Evolutionary conservation across 2,797 vertebrate species (phyloP).

Genomic region (Schizothorax lantsangensis): DNA sequence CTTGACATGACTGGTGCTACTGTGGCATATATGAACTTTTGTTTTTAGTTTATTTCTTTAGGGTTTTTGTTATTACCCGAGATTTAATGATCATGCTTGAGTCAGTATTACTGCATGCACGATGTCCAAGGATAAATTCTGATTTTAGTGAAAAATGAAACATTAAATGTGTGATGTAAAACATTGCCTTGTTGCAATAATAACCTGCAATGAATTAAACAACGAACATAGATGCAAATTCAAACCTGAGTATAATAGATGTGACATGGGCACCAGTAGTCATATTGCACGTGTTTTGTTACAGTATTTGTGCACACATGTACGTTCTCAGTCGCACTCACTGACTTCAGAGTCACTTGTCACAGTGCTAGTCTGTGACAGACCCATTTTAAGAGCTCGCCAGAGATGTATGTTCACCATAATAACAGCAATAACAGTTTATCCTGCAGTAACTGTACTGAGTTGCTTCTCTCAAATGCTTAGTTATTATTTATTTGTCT

Average conservation of each 20-base stretch:
- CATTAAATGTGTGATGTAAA: neutral
- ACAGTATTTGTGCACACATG: neutral
- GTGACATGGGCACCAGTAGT: neutral
- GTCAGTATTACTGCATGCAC: neutral
- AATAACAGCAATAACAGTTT: conserved; percentile 33
- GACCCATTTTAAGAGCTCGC: conserved; percentile 14
- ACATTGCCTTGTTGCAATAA: neutral
- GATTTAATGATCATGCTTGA: neutral
- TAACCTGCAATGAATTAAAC: neutral
- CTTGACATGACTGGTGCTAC: neutral
- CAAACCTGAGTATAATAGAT: neutral
- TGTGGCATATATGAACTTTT: neutral
- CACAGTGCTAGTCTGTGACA: neutral
- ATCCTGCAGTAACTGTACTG: conserved; percentile 7
- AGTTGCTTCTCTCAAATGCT: neutral
- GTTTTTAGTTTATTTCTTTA: neutral
- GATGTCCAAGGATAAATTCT: neutral
- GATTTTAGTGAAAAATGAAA: neutral
- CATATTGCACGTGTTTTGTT: neutral
- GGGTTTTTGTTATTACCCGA: neutral
- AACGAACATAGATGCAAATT: neutral
- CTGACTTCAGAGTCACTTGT: conserved; percentile 27
- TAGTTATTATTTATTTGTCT: neutral
- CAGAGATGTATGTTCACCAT: neutral
- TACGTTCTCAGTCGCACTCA: neutral